Evolutionary conservation across 2,113 vertebrate genomes (phyloP), one percentile per base, ranked within the genome.

Genomic region (Syngnathus typhle): DNA sequence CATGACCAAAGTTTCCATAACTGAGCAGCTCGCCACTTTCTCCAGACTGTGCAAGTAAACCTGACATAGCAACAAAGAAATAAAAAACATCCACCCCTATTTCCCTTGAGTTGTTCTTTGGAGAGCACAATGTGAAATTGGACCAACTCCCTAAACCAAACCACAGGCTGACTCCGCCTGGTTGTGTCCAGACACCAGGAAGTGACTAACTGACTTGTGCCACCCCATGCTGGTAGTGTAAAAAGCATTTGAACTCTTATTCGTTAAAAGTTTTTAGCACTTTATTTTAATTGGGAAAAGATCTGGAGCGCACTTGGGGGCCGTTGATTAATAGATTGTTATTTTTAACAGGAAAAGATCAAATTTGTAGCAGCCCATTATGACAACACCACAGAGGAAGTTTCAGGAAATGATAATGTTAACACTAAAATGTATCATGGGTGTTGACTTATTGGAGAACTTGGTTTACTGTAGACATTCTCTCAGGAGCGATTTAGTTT

Each of bases 161-260:
- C 80, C 81, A 60, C 78, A 76, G 78, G 64, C 84, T 79, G 79
- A 71, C 64, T 73, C 64, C 51, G 81, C 36, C 72, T 80, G n/a
- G 65, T 67, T 47, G 43, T 61, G 41, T 67, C 68, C 80, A 85
- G 76, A 82, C 84, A 85, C 68, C 72, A 77, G 74, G 61, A 84
- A 86, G 72, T 84, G 79, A 88, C 64, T 87, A 81, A 82, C 71
- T 65, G 27, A 51, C 49, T 78, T 71, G 68, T 16, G 64, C 69
- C 18, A 60, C 32, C 64, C 21, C 32, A 60, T 70, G 58, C 47
- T 75, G 55, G 71, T 51, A 23, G 32, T 39, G 63, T n/a, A 23
- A 66, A 49, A 66, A 49, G n/a, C 16, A 39, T 23, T 70, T 64
- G 44, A 68, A 55, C 51, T 68, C n/a, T 55, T 7, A 58, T 66